A percentile compares a stretch with the other conserved stretches of the same genome.
phyloP scores from a whole-genome alignment of 1,140 invertebrate genomes.

The Plodia interpunctella region DNA sequence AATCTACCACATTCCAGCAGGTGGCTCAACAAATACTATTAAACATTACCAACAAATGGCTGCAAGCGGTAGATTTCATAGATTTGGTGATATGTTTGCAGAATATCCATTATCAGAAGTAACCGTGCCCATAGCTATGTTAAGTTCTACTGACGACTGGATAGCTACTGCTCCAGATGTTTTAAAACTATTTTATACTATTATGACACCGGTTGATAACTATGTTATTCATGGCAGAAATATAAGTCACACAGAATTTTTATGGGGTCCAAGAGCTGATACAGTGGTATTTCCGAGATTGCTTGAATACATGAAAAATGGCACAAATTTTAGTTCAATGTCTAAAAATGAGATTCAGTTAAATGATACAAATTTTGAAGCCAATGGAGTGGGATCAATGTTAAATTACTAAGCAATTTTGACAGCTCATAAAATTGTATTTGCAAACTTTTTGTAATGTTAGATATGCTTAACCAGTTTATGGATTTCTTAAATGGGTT shows the following conservation, averaged over 20 bases:
- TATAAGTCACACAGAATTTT: constrained; percentile 52
- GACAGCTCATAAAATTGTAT: too few relatives aligned
- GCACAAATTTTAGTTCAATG: constrained; percentile 22
- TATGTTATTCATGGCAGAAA: constrained; percentile 40
- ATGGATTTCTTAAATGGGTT: too few relatives aligned
- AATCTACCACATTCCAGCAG: constrained; percentile 85
- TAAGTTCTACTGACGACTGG: constrained; percentile 84
- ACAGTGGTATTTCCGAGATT: constrained; percentile 42
- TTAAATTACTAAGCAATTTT: too few relatives aligned
- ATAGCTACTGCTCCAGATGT: constrained; percentile 77
- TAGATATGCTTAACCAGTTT: too few relatives aligned
- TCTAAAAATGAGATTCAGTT: constrained; percentile 24
- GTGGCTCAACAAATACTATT: constrained; percentile 86
- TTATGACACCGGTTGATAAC: constrained; percentile 48
- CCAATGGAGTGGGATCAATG: too few relatives aligned
- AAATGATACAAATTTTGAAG: too few relatives aligned
- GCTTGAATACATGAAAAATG: constrained; percentile 36
- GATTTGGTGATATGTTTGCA: constrained; percentile 80
- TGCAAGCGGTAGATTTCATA: constrained; percentile 78
- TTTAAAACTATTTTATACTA: constrained; percentile 41
- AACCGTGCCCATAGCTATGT: constrained; percentile 80
- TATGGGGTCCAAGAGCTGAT: constrained; percentile 42
- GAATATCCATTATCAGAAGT: constrained; percentile 80
- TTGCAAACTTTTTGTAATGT: too few relatives aligned
- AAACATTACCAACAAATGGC: constrained; percentile 82